phyloP scores from a whole-genome alignment of 2,113 vertebrate species.

The Forbesichthys papilliferus region DNA sequence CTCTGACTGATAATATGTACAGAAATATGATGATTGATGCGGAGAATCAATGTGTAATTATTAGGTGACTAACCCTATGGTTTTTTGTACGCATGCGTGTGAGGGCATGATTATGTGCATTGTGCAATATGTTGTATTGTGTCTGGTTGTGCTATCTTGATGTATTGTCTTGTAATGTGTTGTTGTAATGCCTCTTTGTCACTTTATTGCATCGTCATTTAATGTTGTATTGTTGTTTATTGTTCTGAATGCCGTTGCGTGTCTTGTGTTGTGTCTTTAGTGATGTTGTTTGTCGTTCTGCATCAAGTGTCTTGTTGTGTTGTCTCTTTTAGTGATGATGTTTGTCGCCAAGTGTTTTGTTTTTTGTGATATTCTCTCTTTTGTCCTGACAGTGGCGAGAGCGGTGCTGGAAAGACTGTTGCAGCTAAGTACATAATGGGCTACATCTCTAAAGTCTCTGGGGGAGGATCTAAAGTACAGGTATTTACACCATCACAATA shows the following conservation, averaged over 20 bases:
- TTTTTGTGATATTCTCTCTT: not conserved
- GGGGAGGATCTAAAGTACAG: slow-evolving; percentile 95
- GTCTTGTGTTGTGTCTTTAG: not conserved
- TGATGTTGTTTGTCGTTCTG: too few species aligned
- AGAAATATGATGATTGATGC: slow-evolving; percentile 96
- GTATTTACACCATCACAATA: slow-evolving; percentile 60
- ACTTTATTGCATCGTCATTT: slow-evolving; percentile 10
- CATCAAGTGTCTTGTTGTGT: too few species aligned
- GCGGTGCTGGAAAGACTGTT: slow-evolving; percentile 95
- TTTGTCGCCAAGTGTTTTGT: not conserved
- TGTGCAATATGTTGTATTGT: not conserved
- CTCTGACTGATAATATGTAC: slow-evolving; percentile 95
- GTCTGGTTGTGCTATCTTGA: slow-evolving; percentile 11
- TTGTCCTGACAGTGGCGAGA: slow-evolving; percentile 83
- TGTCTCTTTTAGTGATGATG: not conserved
- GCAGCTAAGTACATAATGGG: slow-evolving; percentile 99
- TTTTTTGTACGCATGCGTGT: not conserved
- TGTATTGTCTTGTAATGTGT: not conserved
- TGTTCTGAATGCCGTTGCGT: not conserved
- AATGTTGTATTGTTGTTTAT: not conserved
- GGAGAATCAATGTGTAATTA: slow-evolving; percentile 98
- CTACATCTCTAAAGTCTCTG: slow-evolving; percentile 98
- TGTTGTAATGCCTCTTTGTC: slow-evolving; percentile 12
- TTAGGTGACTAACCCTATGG: slow-evolving; percentile 63
- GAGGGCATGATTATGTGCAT: too few species aligned